phyloP scores from a whole-genome alignment of 2,113 vertebrate species.

The Murina feae region DNA sequence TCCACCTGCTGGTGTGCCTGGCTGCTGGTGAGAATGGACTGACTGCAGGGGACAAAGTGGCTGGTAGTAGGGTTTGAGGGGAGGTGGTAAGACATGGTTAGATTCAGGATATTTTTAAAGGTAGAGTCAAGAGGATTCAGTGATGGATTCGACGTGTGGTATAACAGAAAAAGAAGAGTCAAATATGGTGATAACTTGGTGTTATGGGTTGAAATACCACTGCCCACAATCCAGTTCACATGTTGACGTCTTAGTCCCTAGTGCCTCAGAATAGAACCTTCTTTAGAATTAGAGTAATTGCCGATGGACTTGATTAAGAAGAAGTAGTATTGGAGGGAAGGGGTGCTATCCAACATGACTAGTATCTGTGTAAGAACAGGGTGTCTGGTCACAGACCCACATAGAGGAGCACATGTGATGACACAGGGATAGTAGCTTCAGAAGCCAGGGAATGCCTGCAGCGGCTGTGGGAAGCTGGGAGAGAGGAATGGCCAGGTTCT shows the following conservation, averaged over 20 bases:
- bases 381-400: background rate
- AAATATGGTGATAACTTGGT: background rate
- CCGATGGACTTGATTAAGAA: background rate
- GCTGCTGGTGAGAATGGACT: background rate
- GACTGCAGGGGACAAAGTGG: background rate
- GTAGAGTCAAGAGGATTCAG: background rate
- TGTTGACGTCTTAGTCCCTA: background rate
- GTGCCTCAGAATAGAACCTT: background rate
- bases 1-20: no score
- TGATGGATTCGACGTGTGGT: background rate
- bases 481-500: background rate
- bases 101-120: background rate
- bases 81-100: background rate
- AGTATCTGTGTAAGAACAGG: background rate
- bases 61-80: background rate
- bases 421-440: accelerated
- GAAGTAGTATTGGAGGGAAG: background rate
- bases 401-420: background rate
- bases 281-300: background rate
- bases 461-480: background rate
- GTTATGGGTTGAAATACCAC: background rate
- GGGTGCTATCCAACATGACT: background rate
- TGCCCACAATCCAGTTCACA: background rate
- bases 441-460: background rate
- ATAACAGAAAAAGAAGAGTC: background rate